Conservation (phyloP, 2,797 vertebrate species). For the Sebastes steindachneri region DNA sequence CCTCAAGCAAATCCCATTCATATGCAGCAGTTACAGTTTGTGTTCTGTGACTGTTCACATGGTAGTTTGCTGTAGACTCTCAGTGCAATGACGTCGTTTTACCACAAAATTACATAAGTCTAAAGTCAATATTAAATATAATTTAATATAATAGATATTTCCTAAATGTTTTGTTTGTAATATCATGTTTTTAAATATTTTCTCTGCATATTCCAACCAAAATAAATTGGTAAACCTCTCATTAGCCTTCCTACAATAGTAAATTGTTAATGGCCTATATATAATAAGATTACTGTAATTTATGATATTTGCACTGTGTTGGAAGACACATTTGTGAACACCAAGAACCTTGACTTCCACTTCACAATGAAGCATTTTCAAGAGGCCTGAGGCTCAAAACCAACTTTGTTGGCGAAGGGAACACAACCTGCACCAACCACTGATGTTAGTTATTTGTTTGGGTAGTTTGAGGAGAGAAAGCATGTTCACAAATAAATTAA, state of each 20-base stretch:
- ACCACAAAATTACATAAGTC: not conserved
- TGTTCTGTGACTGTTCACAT: not conserved
- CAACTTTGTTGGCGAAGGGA: not conserved
- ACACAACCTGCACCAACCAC: not conserved
- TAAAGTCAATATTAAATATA: not conserved
- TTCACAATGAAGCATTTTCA: slow-evolving; percentile 5
- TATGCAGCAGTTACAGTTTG: not conserved
- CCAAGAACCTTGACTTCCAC: not conserved
- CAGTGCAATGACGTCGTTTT: not conserved
- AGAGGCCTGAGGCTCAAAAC: slow-evolving; percentile 17
- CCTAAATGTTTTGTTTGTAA: no score
- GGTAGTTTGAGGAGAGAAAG: not conserved
- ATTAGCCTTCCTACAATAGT: not conserved
- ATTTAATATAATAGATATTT: not conserved
- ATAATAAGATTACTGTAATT: not conserved
- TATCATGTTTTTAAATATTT: not conserved
- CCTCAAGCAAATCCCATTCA: not conserved
- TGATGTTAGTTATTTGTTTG: not conserved
- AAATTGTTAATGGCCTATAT: not conserved
- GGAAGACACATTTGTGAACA: slow-evolving; percentile 1
- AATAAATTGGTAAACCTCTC: not conserved
- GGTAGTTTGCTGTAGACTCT: not conserved
- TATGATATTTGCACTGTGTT: not conserved
- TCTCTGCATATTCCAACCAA: not conserved
- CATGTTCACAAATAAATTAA: not conserved